Percentiles rank a stretch among this genome's conserved stretches.
These are phyloP conservation scores for Montipora efflorescens DNA, from an alignment of 64 coral and sea anemone genomes.

Conservation along the genomic window DNA sequence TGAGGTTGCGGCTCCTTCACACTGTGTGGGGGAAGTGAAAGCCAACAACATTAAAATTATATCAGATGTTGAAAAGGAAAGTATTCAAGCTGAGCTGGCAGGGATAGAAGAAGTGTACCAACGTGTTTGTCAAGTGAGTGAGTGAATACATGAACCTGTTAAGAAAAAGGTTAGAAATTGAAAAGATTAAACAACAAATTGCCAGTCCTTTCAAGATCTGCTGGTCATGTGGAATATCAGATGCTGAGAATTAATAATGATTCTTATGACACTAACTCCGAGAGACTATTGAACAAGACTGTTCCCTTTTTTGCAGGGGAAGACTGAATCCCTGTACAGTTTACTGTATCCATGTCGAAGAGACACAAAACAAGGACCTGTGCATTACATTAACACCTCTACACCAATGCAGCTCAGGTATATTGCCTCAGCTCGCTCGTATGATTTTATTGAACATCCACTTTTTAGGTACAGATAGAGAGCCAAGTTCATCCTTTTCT, in stretches of 20 bases:
- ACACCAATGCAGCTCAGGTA: conserved; percentile 73
- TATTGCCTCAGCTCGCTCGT: neutral
- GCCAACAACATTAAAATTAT: conserved; percentile 55
- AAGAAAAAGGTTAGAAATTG: too few relatives aligned
- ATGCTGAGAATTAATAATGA: neutral
- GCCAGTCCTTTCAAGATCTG: too few relatives aligned
- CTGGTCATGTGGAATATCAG: too few relatives aligned
- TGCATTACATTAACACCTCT: conserved; percentile 79
- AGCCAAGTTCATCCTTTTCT: too few relatives aligned
- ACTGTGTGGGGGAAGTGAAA: neutral
- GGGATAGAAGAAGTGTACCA: conserved; percentile 80
- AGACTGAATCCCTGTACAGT: conserved; percentile 73
- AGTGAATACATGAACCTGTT: neutral
- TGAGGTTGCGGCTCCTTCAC: neutral
- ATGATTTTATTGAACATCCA: too few relatives aligned
- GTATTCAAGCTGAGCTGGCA: conserved; percentile 58
- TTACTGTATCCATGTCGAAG: conserved; percentile 60
- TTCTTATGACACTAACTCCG: neutral
- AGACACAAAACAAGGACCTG: conserved; percentile 29
- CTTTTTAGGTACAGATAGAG: too few relatives aligned
- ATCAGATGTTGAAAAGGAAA: conserved; percentile 67
- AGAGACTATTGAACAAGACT: neutral
- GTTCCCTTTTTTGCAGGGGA: conserved; percentile 58
- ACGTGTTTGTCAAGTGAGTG: conserved; percentile 73
- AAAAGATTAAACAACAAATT: too few relatives aligned